Percentiles rank a stretch among this genome's conserved stretches.
Evolutionary conservation across 2,113 vertebrate genomes (phyloP).

Genomic region (Oreocharis arfaki): DNA sequence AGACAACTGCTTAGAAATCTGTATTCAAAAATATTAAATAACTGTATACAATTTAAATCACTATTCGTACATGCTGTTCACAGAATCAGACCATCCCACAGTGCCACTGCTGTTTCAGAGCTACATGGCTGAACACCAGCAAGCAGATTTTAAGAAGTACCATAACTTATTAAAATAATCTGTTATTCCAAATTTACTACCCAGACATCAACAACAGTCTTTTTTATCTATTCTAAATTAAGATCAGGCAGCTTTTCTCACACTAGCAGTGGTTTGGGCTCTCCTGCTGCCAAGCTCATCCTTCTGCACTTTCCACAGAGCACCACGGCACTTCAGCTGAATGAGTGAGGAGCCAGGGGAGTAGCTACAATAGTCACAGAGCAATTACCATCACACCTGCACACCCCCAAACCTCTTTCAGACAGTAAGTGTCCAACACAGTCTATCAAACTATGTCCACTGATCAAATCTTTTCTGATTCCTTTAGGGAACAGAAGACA

Average conservation of each 20-base stretch:
- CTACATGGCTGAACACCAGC: not conserved
- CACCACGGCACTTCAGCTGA: not conserved
- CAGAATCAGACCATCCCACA: not conserved
- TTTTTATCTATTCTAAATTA: not conserved
- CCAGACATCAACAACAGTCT: not conserved
- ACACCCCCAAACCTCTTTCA: not conserved
- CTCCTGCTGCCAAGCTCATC: not conserved
- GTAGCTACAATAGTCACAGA: not conserved
- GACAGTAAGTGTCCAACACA: not conserved
- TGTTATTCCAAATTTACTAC: not conserved
- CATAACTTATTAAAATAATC: not conserved
- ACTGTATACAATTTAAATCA: not conserved
- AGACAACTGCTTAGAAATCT: slow-evolving; percentile 83
- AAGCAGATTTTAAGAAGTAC: not conserved
- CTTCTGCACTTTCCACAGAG: not conserved
- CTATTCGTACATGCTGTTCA: not conserved
- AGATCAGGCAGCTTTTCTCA: not conserved
- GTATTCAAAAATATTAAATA: slow-evolving; percentile 37
- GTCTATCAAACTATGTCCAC: not conserved
- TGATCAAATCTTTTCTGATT: not conserved
- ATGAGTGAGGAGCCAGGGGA: not conserved
- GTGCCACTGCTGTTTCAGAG: not conserved
- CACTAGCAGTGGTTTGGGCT: not conserved
- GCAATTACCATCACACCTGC: not conserved
- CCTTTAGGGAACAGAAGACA: not conserved